Base-by-base conservation (phyloP, 2,888 invertebrate species). In the Stenolophus ochropezus region DNA sequence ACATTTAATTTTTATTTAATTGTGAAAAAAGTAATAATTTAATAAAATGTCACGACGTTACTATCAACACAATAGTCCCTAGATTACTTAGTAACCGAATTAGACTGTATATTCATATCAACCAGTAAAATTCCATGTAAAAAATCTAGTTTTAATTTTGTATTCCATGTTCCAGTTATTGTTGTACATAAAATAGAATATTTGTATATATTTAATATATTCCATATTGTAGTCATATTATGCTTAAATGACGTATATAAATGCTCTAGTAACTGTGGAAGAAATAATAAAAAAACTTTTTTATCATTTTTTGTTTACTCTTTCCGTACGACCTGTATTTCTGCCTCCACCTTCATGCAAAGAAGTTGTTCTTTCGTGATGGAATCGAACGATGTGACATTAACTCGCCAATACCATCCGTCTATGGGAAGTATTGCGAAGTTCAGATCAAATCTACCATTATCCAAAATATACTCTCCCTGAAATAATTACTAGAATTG, bases 131-230 rank as follows among this genome's bases (percentile, higher is more conserved):
- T 69, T 69, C 65, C 65, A 27, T 69, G 65, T 42, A 69, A 69
- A 69, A 69, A 69, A 25, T 42, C 42, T 69, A 69, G 65, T 69
- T 69, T 69, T 33, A 33, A 33, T 69, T 61, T 8, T 69, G 33
- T 69, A 69, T 69, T 18, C 20, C 65, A 69, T 49, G 73, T 73
- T 73, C 73, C 73, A 73, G 27, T 69, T 61, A 61, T 23, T 69
- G 18, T 73, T 73, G 73, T 73, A 73, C 47, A 73, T 73, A 73
- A 49, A 73, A 73, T 73, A 49, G 49, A 73, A 49, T 69, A 69
- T 73, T 73, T 73, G 73, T 73, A 73, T 49, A 73, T 73, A 73
- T 73, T 73, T 73, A 73, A 73, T 73, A 73, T 73, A 73, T 73
- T 73, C 21, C 42, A 42, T 4, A 14, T 73, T 73, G 20, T 73